A percentile compares a stretch with the other conserved stretches of the same genome.
These are phyloP conservation scores for Littorina saxatilis DNA, from an alignment of 1,140 invertebrate species.

Conservation along the genomic window DNA sequence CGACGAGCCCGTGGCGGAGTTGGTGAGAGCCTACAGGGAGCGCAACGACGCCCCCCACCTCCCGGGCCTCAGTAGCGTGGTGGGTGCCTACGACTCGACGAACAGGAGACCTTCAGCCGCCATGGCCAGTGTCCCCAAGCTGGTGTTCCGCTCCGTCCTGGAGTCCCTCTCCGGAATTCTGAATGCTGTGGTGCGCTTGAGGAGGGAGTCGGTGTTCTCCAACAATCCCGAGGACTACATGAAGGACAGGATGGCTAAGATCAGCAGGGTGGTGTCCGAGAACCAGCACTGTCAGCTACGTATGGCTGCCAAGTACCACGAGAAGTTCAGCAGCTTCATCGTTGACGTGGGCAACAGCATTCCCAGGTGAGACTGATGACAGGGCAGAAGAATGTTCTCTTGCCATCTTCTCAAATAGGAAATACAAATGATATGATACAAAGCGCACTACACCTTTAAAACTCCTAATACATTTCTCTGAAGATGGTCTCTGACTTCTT, in stretches of 20 bases:
- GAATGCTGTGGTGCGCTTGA: conserved; percentile 12
- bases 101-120: conserved; percentile 34
- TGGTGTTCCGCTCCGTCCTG: conserved; percentile 1
- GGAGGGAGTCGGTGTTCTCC: background rate
- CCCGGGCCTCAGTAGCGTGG: no score
- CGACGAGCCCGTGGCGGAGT: background rate
- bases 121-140: conserved; percentile 35
- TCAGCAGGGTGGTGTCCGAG: conserved; percentile 10
- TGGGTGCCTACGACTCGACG: no score
- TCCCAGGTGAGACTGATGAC: conserved; percentile 23
- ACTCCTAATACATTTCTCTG: no score
- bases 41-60: background rate
- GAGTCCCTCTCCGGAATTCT: conserved; percentile 22
- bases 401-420: no score
- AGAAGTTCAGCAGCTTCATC: conserved; percentile 29
- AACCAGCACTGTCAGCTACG: conserved; percentile 24
- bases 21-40: background rate
- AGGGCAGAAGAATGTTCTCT: no score
- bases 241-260: conserved; percentile 38
- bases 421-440: no score
- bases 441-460: no score
- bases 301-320: conserved; percentile 45
- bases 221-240: conserved; percentile 37
- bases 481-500: no score
- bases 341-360: conserved; percentile 22